Evolutionary conservation across 2,797 vertebrate species (phyloP).

Genomic region (Malacoctenus gilli): DNA sequence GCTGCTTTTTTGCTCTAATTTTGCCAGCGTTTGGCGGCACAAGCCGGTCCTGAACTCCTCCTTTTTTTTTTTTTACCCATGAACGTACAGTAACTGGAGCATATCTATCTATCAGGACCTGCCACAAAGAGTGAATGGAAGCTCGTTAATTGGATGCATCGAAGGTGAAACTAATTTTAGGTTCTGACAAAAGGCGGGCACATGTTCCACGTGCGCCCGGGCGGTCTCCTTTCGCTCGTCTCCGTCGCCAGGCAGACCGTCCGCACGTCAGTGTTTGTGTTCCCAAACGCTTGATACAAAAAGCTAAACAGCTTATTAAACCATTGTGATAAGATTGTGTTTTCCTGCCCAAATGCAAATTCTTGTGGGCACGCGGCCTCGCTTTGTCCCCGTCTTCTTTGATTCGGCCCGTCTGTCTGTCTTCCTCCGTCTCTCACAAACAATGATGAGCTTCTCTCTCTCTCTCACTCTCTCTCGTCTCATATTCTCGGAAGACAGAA

Average conservation of each 20-base stretch:
- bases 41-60: background rate
- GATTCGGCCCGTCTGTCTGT: slow-evolving; percentile 42
- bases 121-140: slow-evolving; percentile 60
- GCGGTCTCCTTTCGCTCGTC: slow-evolving; percentile 11
- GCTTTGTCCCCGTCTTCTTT: slow-evolving; percentile 53
- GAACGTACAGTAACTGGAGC: slow-evolving; percentile 59
- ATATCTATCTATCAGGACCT: slow-evolving; percentile 60
- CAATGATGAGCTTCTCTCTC: slow-evolving; percentile 41
- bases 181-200: slow-evolving; percentile 45
- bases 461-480: slow-evolving; percentile 30
- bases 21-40: slow-evolving; percentile 18
- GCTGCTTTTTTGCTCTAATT: slow-evolving; percentile 28
- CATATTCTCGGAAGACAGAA: slow-evolving; percentile 38
- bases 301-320: slow-evolving; percentile 63
- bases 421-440: slow-evolving; percentile 26
- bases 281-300: slow-evolving; percentile 49
- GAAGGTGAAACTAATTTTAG: slow-evolving; percentile 68
- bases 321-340: slow-evolving; percentile 49
- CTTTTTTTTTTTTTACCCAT: slow-evolving; percentile 1
- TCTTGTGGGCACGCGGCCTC: slow-evolving; percentile 31
- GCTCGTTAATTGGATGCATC: slow-evolving; percentile 63
- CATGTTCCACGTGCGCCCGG: slow-evolving; percentile 3
- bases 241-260: slow-evolving; percentile 3
- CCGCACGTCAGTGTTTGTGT: slow-evolving; percentile 29
- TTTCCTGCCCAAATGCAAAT: slow-evolving; percentile 70